These are phyloP conservation scores for Ctenomys sociabilis DNA, from an alignment of 2,113 vertebrate genomes.

Conservation along the genomic window DNA sequence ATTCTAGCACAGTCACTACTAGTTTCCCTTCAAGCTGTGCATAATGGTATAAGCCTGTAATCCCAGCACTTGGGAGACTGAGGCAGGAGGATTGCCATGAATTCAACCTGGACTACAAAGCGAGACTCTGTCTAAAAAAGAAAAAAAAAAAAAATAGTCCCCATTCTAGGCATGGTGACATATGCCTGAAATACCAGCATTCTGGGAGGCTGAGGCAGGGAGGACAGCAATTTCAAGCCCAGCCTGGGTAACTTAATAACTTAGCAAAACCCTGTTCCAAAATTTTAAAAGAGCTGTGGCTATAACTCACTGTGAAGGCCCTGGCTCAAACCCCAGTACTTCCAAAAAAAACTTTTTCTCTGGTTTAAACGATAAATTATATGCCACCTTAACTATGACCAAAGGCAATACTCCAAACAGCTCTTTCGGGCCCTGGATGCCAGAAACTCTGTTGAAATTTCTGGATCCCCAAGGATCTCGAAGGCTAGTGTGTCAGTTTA, in stretches of 20 bases:
- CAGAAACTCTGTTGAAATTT: constrained; percentile 26
- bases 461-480: constrained; percentile 37
- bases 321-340: not conserved
- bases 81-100: not conserved
- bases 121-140: not conserved
- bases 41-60: not conserved
- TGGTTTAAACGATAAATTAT: constrained; percentile 36
- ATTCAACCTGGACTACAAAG: not conserved
- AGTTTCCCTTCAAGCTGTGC: not conserved
- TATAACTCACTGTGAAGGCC: not conserved
- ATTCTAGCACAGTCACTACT: not conserved
- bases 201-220: not conserved
- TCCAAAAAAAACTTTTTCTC: not conserved
- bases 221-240: not conserved
- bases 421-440: constrained; percentile 27
- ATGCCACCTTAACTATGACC: constrained; percentile 45
- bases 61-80: not conserved
- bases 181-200: not conserved
- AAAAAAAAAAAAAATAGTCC: not conserved
- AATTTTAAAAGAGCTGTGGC: not conserved
- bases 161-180: not conserved
- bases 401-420: constrained; percentile 1
- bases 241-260: not conserved
- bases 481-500: constrained; percentile 55
- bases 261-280: not conserved